Evolutionary conservation across 2,797 vertebrate species (phyloP).

Genomic region (Enteromius afrohamiltoni): DNA sequence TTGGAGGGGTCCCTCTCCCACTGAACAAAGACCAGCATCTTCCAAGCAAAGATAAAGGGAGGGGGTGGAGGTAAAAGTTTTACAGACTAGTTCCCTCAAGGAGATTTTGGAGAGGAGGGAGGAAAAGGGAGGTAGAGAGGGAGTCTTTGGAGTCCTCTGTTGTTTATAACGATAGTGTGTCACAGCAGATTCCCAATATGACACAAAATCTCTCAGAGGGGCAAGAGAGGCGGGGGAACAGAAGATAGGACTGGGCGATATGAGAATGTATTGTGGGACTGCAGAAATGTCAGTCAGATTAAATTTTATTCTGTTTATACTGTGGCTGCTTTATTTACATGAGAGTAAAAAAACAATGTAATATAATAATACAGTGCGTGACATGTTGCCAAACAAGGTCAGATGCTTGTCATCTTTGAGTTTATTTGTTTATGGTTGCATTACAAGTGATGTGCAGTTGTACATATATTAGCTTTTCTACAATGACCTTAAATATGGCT

Average conservation of each 20-base stretch:
- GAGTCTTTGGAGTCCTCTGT: conserved; percentile 7
- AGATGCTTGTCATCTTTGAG: background rate
- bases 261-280: background rate
- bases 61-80: conserved; percentile 68
- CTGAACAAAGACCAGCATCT: conserved; percentile 81
- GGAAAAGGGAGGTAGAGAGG: conserved; percentile 60
- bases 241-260: conserved; percentile 12
- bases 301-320: background rate
- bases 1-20: conserved; percentile 66
- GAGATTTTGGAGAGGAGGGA: conserved; percentile 45
- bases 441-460: background rate
- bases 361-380: background rate
- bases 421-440: background rate
- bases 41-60: conserved; percentile 70
- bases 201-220: conserved; percentile 1
- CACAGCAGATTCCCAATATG: conserved; percentile 8
- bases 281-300: background rate
- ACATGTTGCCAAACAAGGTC: background rate
- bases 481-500: background rate
- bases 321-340: background rate
- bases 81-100: conserved; percentile 73
- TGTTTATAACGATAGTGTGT: conserved; percentile 20
- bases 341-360: background rate
- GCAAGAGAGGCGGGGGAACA: conserved; percentile 57
- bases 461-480: background rate